Conservation (phyloP, 64 coral and sea anemone species). For the Stichodactyla helianthus region DNA sequence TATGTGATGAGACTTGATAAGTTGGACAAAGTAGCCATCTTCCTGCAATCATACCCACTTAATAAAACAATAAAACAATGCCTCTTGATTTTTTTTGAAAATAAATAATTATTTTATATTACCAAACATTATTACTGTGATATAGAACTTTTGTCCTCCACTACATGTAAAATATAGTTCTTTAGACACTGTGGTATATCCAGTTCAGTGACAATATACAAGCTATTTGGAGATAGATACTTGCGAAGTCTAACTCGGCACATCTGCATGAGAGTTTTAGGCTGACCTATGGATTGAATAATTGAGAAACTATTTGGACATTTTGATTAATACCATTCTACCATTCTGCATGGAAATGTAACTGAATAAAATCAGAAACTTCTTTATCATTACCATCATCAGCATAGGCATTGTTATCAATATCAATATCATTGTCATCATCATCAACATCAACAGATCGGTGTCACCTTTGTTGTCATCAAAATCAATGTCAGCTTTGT, state of each 20-base stretch:
- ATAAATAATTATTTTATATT: not conserved
- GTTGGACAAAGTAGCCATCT: too few relatives aligned
- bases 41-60: too few relatives aligned
- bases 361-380: too few relatives aligned
- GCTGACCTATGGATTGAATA: slow-evolving; percentile 25
- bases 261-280: slow-evolving; percentile 48
- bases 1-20: too few relatives aligned
- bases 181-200: slow-evolving; percentile 45
- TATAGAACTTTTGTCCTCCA: slow-evolving; percentile 20
- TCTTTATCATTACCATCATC: too few relatives aligned
- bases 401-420: too few relatives aligned
- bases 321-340: not conserved
- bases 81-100: not conserved
- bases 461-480: too few relatives aligned
- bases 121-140: not conserved
- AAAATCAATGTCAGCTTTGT: too few relatives aligned
- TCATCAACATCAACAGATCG: too few relatives aligned
- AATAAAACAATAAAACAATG: not conserved
- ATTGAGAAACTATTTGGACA: not conserved
- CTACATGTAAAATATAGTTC: slow-evolving; percentile 51
- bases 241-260: slow-evolving; percentile 43
- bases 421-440: too few relatives aligned
- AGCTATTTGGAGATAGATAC: slow-evolving; percentile 22
- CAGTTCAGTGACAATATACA: slow-evolving; percentile 28
- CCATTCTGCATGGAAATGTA: too few relatives aligned